Evolutionary conservation across 2,113 vertebrate genomes (phyloP), one percentile per base, ranked within the genome.

Genomic region (Tautogolabrus adspersus): DNA sequence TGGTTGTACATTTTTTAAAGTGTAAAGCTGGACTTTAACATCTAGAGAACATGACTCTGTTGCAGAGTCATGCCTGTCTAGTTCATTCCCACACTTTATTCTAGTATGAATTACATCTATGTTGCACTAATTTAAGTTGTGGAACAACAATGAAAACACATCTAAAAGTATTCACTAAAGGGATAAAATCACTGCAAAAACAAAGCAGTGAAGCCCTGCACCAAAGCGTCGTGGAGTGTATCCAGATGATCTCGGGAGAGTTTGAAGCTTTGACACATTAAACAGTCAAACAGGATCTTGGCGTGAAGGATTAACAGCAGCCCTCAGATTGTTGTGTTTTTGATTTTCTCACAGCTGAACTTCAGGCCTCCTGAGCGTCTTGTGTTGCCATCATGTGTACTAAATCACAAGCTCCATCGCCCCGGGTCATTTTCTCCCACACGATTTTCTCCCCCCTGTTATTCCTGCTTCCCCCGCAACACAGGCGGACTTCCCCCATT

Each of bases 351-450:
- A 18, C 12, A 57, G 69, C 38, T 66, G 49, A 70, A 68, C 42
- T 60, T 49, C 13, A 52, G 11, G n/a, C 23, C 67, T 80, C 47
- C 56, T 57, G 62, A 84, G 56, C 37, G 37, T 88, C 67, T 88
- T 83, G 76, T 75, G 83, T 70, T 82, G 37, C 62, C 79, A 54
- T 89, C 72, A 88, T 83, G 73, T 75, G 79, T 64, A 51, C 77
- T 62, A 84, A 81, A 92, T 91, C 91, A 92, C 77, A 87, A 88
- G 92, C 88, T 91, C 91, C 93, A 89, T 81, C 72, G 91, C 93
- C 94, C 69, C 55, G 73, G 93, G 94, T 89, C 47, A 91, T 90
- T 89, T 94, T 90, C 77, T 88, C 81, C 84, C 87, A 85, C 95
- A 90, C 55, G 42, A 23, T 58, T 66, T 73, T 73, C 64, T 71